Percentiles rank a stretch among this genome's conserved stretches.
phyloP scores from a whole-genome alignment of 1,140 invertebrate species.

The Heliconius hewitsoni region DNA sequence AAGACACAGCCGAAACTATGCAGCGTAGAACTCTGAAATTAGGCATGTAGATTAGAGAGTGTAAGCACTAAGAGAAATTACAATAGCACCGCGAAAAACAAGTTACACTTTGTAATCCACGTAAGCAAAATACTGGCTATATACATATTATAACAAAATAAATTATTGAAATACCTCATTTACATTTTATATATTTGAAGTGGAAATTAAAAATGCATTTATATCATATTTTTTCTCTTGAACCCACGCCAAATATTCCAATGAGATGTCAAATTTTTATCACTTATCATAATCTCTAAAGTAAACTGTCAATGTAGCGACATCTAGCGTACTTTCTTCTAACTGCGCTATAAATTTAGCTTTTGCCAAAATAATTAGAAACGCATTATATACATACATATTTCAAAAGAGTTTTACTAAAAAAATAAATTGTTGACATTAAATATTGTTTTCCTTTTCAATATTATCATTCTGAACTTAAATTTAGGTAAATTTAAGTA shows the following conservation, averaged over 20 bases:
- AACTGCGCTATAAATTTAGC: constrained; percentile 29
- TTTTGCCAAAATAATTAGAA: constrained; percentile 8
- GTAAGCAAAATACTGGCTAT: not conserved
- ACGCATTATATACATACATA: not conserved
- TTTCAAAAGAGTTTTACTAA: not conserved
- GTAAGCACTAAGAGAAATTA: too few species aligned
- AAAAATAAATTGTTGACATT: not conserved
- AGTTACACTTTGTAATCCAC: too few species aligned
- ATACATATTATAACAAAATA: not conserved
- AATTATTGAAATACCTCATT: not conserved
- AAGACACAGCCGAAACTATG: too few species aligned
- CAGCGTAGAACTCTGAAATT: too few species aligned
- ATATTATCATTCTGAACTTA: not conserved
- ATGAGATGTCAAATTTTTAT: constrained; percentile 42
- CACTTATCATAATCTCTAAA: constrained; percentile 37
- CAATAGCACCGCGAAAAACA: too few species aligned
- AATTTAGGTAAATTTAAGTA: not conserved
- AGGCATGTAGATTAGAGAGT: too few species aligned
- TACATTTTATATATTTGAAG: not conserved
- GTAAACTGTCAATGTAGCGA: constrained; percentile 14
- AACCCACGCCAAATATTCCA: constrained; percentile 39
- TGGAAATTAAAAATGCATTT: not conserved
- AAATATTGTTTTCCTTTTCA: not conserved
- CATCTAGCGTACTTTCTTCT: constrained; percentile 29
- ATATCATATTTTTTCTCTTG: constrained; percentile 25